Evolutionary conservation across 2,888 invertebrate genomes (phyloP).

Genomic region (Sisyra nigra): DNA sequence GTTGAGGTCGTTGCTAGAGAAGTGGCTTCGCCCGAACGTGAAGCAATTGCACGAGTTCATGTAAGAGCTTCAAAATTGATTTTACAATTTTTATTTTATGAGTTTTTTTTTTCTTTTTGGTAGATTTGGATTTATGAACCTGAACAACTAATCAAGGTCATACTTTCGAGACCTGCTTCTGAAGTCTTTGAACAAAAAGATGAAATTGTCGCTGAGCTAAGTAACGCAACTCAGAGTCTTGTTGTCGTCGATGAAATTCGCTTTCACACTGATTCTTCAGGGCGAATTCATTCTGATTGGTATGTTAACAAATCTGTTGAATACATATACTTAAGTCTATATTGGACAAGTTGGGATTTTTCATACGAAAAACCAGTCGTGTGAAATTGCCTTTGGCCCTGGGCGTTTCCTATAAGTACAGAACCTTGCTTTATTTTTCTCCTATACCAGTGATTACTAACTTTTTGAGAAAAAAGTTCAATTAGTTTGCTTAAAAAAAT

Average conservation of each 20-base stretch:
- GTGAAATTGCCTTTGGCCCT: too few species aligned
- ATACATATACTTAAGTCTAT: too few species aligned
- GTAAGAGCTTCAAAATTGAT: conserved; percentile 33
- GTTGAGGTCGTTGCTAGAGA: conserved; percentile 74
- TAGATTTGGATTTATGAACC: conserved; percentile 85
- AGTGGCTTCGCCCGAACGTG: conserved; percentile 58
- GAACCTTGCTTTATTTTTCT: too few species aligned
- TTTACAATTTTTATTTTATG: conserved; percentile 4
- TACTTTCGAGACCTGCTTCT: conserved; percentile 65
- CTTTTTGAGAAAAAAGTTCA: too few species aligned
- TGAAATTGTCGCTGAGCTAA: conserved; percentile 54
- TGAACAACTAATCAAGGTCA: conserved; percentile 66
- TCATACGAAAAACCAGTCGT: too few species aligned
- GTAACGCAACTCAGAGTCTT: conserved; percentile 57
- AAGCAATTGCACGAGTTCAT: conserved; percentile 59
- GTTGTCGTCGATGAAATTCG: conserved; percentile 68
- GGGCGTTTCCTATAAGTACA: too few species aligned
- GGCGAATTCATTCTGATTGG: conserved; percentile 52
- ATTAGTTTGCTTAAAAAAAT: too few species aligned
- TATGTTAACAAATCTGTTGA: conserved; percentile 22
- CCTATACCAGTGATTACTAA: too few species aligned
- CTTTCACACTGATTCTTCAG: conserved; percentile 50
- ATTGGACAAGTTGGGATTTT: too few species aligned
- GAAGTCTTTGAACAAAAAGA: conserved; percentile 54
- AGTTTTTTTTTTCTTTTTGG: conserved; percentile 11